A percentile compares a stretch with the other conserved stretches of the same genome.
Evolutionary conservation across 2,888 invertebrate species (phyloP).

Genomic region (Blastobasis adustella): DNA sequence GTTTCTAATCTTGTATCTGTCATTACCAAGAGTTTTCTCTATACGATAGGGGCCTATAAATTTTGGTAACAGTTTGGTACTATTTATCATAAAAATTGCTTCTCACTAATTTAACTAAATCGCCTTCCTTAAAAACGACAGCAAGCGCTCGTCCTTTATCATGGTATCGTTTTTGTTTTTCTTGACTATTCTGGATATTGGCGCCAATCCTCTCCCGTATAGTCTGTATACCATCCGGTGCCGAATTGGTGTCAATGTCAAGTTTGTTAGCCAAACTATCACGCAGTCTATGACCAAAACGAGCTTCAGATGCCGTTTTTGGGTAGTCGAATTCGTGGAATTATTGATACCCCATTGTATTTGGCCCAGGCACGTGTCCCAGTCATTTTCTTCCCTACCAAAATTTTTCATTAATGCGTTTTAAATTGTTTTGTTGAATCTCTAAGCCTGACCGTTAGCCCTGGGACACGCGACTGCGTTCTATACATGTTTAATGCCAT

Average conservation of each 20-base stretch:
- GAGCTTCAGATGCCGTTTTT: constrained; percentile 12
- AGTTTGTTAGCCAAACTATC: constrained; percentile 10
- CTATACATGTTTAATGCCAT: constrained; percentile 18
- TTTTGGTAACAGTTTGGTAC: constrained; percentile 16
- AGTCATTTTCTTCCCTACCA: constrained; percentile 9
- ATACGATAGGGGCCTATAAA: constrained; percentile 17
- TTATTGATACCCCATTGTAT: constrained; percentile 18
- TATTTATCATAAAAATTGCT: constrained; percentile 14
- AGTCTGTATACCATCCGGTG: neutral
- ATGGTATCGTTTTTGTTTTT: constrained; percentile 2
- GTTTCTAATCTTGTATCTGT: constrained; percentile 12
- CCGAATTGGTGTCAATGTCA: neutral
- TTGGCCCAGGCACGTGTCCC: constrained; percentile 12
- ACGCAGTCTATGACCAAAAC: constrained; percentile 7
- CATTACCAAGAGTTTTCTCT: constrained; percentile 12
- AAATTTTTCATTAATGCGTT: neutral
- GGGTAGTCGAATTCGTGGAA: constrained; percentile 11
- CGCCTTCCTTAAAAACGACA: constrained; percentile 7
- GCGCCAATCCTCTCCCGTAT: neutral
- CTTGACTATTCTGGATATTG: constrained; percentile 1
- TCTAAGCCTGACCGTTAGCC: constrained; percentile 26
- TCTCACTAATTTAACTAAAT: constrained; percentile 15
- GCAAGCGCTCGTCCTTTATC: constrained; percentile 3
- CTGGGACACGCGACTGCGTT: constrained; percentile 20
- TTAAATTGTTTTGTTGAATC: constrained; percentile 7